A percentile compares a stretch with the other conserved stretches of the same genome.
Evolutionary conservation across 2,113 vertebrate genomes (phyloP).

Genomic region (Arvicanthis niloticus): DNA sequence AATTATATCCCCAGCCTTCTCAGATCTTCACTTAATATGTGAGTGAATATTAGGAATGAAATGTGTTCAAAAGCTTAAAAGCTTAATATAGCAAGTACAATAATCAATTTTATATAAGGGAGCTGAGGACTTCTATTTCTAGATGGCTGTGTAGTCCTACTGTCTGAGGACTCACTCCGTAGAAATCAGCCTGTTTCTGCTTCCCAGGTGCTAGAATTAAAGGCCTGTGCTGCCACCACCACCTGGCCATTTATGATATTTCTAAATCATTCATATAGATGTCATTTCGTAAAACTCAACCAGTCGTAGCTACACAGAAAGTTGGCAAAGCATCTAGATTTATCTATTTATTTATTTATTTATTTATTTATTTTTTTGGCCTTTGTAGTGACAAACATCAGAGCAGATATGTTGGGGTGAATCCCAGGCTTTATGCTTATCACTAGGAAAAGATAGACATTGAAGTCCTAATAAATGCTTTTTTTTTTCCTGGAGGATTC

Average conservation of each 20-base stretch:
- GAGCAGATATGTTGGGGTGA: neutral
- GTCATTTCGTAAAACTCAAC: slow-evolving; percentile 55
- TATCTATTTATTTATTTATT: too few relatives aligned
- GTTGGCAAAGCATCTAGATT: neutral
- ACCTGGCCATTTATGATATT: slow-evolving; percentile 11
- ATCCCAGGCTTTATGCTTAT: neutral
- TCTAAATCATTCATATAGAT: neutral
- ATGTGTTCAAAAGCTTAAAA: too few relatives aligned
- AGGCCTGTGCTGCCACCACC: neutral
- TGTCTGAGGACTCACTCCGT: too few relatives aligned
- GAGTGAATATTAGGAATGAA: too few relatives aligned
- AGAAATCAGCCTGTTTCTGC: too few relatives aligned
- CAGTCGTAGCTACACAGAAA: slow-evolving; percentile 7
- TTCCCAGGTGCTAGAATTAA: neutral
- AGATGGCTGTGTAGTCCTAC: too few relatives aligned
- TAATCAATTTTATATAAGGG: too few relatives aligned
- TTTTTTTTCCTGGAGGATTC: neutral
- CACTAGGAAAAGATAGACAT: neutral
- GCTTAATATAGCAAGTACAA: too few relatives aligned
- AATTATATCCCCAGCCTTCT: too few relatives aligned
- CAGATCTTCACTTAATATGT: too few relatives aligned
- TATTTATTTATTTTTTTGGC: too few relatives aligned
- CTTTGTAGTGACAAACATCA: neutral
- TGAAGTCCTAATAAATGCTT: neutral
- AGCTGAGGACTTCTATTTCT: too few relatives aligned